Evolutionary conservation across 53 echinoderm and acorn worm genomes (phyloP).

Genomic region (Apostichopus leukothele): DNA sequence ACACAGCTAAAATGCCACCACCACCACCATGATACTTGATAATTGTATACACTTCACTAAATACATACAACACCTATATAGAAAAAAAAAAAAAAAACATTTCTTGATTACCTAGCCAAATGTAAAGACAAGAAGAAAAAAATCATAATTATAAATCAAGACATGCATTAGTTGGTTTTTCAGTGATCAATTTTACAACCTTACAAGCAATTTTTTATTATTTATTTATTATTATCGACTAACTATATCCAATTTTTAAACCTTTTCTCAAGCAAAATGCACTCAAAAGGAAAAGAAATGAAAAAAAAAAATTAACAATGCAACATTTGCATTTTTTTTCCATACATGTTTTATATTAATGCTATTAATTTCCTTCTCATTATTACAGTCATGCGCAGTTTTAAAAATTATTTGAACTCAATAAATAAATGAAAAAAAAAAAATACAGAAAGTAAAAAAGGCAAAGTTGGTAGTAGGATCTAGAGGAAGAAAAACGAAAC

Average conservation of each 20-base stretch:
- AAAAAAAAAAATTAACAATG: constrained; percentile 13
- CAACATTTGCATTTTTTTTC: background rate
- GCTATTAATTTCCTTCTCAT: constrained; percentile 30
- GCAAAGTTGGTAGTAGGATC: background rate
- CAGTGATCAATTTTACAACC: constrained; percentile 40
- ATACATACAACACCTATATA: constrained; percentile 44
- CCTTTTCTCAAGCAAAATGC: constrained; percentile 27
- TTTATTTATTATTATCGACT: background rate
- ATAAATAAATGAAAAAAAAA: constrained; percentile 38
- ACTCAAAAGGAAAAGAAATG: constrained; percentile 31
- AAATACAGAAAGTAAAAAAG: background rate
- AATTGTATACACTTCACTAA: constrained; percentile 27
- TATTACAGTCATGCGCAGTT: constrained; percentile 14
- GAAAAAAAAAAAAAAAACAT: constrained; percentile 2
- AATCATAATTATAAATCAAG: background rate
- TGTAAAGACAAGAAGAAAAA: background rate
- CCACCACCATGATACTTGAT: constrained; percentile 28
- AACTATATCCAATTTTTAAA: constrained; percentile 15
- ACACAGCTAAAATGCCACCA: constrained; percentile 40
- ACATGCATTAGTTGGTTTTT: constrained; percentile 44
- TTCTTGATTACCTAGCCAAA: constrained; percentile 11
- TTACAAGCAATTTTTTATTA: background rate
- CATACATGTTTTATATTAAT: background rate
- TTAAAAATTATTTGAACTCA: constrained; percentile 12
- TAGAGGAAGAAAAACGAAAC: background rate